Base-by-base conservation (phyloP, 2,113 vertebrate species). In the Camelus bactrianus region DNA sequence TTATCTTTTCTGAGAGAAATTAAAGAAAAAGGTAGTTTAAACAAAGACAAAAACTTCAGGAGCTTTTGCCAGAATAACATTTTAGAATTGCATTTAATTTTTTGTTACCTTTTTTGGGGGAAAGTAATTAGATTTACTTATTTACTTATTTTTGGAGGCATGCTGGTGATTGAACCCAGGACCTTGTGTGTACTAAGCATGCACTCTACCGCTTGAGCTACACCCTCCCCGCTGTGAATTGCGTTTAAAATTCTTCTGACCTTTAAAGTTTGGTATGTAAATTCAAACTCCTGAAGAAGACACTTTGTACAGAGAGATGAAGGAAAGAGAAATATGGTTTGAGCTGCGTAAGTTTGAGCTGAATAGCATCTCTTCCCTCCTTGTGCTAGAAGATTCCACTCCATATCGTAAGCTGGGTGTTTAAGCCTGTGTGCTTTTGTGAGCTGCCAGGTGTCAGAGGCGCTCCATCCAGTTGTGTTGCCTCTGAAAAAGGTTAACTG, bases 401-500 rank as follows among this genome's bases (percentile, higher is more conserved):
- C 48, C 35, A 50, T 12, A 81, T 16, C 6, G 0, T 16, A 32
- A 70, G 2, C 62, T 28, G 24, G 72, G 50, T 26, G 81, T 94
- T 80, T 91, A 72, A 91, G 56, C 20, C 62, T 91, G 35, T 3
- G 15, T 30, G 81, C 17, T 89, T 91, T 50, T 82, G 28, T 89
- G 73, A 86, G 77, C 56, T 88, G 4, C 24, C 24, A 32, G 42
- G 50, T 93, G 46, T 92, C 85, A 94, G 32, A 92, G 30, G 54
- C 38, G 46, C 65, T 89, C 77, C 8, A 22, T 50, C 54, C 22
- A 72, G n/a, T 80, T 60, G 22, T 24, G 20, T 9, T 82, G 64
- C 58, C 80, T 77, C 91, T 93, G 48, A 72, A 92, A 92, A 95
- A 98, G 91, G 93, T 97, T 97, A 97, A 96, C 89, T 65, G 48